Evolutionary conservation across 2,888 invertebrate genomes (phyloP), one percentile per base, ranked within the genome.

Genomic region (Panopea generosa): DNA sequence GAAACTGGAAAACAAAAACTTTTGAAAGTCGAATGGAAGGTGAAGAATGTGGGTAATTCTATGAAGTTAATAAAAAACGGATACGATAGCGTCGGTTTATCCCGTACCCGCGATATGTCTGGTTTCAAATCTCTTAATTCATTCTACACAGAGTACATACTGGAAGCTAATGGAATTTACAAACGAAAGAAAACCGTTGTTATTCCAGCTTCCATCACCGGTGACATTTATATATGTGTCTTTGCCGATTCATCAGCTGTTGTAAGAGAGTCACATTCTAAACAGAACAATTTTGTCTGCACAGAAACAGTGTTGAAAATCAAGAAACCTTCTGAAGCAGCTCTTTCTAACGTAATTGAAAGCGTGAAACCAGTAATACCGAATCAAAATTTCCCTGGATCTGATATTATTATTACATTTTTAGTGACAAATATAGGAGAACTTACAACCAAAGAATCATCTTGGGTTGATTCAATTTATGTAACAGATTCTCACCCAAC

Each of bases 391-490:
- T 33, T 56, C 20, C 61, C 67, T n/a, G 57, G 50, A 14, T 52
- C 61, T 20, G 24, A 24, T 22, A 16, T 49, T 2, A 1, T 11
- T 33, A 27, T 65, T 2, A 27, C 52, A 33, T 70, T 40, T 38
- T 49, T 40, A 11, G 70, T 76, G 14, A 14, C 9, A 3, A 76
- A 76, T 27, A 18, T 11, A 22, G 76, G 76, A n/a, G 56, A 67
- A 14, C 45, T 40, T 11, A 29, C 65, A 33, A 65, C 59, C 2
- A 2, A 2, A 1, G 27, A 20, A 14, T 56, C 62, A 2, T 43
- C 55, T 1, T 76, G 76, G 76, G 52, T 33, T 9, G 76, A 76
- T 62, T 49, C 47, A 16, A 27, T 76, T n/a, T 66, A 63, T 40
- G 53, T 63, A 24, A 14, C 24, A 29, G 27, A 47, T 49, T 27